Conservation (phyloP, 1,140 invertebrate species). For the Leucophenga varia region DNA sequence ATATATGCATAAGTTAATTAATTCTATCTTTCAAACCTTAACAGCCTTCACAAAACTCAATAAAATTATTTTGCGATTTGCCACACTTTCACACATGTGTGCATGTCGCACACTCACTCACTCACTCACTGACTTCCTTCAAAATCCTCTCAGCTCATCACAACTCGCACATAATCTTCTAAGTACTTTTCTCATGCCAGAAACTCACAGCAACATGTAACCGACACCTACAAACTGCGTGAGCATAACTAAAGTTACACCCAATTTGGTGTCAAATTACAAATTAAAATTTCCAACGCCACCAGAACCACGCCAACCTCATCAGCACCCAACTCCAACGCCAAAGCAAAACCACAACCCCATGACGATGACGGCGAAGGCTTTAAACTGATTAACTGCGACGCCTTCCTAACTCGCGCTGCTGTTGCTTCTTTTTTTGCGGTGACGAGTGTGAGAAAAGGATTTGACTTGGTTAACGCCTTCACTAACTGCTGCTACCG, state of each 20-base stretch:
- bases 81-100: conserved; percentile 35
- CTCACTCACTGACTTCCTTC: conserved; percentile 11
- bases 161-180: conserved; percentile 1
- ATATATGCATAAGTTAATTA: too few relatives aligned
- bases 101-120: not conserved
- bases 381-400: conserved; percentile 50
- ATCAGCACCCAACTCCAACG: too few relatives aligned
- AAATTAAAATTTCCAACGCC: conserved; percentile 51
- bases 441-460: conserved; percentile 5
- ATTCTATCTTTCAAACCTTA: too few relatives aligned
- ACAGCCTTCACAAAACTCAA: too few relatives aligned
- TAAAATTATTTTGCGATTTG: too few relatives aligned
- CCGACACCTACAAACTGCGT: conserved; percentile 34
- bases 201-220: conserved; percentile 22
- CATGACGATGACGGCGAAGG: too few relatives aligned
- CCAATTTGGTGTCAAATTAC: conserved; percentile 53
- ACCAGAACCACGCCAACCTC: conserved; percentile 21
- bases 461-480: too few relatives aligned
- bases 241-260: conserved; percentile 45
- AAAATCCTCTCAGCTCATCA: conserved; percentile 6
- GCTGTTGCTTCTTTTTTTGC: too few relatives aligned
- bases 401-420: conserved; percentile 5
- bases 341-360: too few relatives aligned
- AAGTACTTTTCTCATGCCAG: conserved; percentile 3
- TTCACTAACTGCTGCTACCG: too few relatives aligned